A percentile compares a stretch with the other conserved stretches of the same genome.
Evolutionary conservation across 2,888 invertebrate species (phyloP).

Genomic region (Rosalia funebris): DNA sequence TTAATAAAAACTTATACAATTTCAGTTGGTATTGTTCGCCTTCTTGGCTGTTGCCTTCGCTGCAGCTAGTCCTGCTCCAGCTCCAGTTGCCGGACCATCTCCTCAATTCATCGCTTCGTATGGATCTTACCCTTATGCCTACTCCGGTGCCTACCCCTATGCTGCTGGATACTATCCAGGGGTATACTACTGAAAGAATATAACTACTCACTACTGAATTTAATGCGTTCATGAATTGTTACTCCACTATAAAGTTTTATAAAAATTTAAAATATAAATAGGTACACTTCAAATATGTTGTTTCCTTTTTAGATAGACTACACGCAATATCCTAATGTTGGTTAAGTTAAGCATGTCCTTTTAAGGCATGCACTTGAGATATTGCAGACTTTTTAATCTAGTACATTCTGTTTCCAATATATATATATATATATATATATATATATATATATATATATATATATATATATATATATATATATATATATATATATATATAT

Average conservation of each 20-base stretch:
- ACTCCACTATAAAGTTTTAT: not conserved
- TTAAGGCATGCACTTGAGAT: too few relatives aligned
- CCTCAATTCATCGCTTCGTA: not conserved
- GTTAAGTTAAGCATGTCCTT: too few relatives aligned
- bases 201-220: not conserved
- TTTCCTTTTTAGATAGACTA: too few relatives aligned
- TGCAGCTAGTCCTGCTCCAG: slow-evolving; percentile 3
- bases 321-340: too few relatives aligned
- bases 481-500: too few relatives aligned
- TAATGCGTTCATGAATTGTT: not conserved
- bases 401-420: too few relatives aligned
- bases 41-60: slow-evolving; percentile 24
- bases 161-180: not conserved
- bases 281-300: not conserved
- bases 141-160: slow-evolving; percentile 3
- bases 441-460: too few relatives aligned
- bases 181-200: not conserved
- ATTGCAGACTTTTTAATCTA: too few relatives aligned
- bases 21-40: slow-evolving; percentile 17
- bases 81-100: slow-evolving; percentile 9
- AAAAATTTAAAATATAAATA: not conserved
- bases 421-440: too few relatives aligned
- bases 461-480: too few relatives aligned
- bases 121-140: not conserved
- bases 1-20: not conserved